Base-by-base conservation (phyloP, 2,797 vertebrate species). In the Sebastes diploproa region DNA sequence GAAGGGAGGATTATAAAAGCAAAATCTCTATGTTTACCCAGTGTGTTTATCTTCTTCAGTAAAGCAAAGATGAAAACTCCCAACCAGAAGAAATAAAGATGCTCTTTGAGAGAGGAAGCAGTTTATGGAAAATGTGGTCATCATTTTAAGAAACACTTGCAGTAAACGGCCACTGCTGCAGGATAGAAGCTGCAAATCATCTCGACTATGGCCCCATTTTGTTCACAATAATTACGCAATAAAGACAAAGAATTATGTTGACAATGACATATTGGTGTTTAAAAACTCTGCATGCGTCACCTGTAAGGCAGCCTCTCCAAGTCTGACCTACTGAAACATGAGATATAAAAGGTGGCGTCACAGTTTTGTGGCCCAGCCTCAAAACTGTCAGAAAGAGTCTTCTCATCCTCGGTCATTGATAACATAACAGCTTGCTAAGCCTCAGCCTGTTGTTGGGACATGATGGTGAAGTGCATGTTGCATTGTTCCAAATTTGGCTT, bases 111-210 rank as follows among this genome's bases (percentile, higher is more conserved):
- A 81, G 72, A 82, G 54, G 14, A 81, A 68, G 67, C 46, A 23
- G 72, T 79, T 83, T 50, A 82, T 81, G 80, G 74, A 83, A 87
- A 87, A 83, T 79, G 69, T 60, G 80, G 82, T 77, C 58, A 50
- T 72, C 38, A 63, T 78, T 83, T 78, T 22, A 55, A 68, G 73
- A 77, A 79, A 62, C 60, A 29, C 55, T 50, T 52, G 46, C 18
- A 60, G 56, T 77, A 77, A 79, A 65, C 1, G 22, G 4, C 50
- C 75, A 62, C 58, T 70, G 72, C 30, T 60, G 78, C 50, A 27
- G 72, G 65, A 72, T 18, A 20, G 58, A 72, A 64, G 62, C 56
- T 77, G 61, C 73, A 80, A 82, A 77, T 82, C 73, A 78, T 75
- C 66, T 68, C 27, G 22, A 56, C 77, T 27, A 16, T 12, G 67